Percentiles rank a stretch among this genome's conserved stretches.
Evolutionary conservation across 2,113 vertebrate genomes (phyloP).

Genomic region (Ptyas mucosa): DNA sequence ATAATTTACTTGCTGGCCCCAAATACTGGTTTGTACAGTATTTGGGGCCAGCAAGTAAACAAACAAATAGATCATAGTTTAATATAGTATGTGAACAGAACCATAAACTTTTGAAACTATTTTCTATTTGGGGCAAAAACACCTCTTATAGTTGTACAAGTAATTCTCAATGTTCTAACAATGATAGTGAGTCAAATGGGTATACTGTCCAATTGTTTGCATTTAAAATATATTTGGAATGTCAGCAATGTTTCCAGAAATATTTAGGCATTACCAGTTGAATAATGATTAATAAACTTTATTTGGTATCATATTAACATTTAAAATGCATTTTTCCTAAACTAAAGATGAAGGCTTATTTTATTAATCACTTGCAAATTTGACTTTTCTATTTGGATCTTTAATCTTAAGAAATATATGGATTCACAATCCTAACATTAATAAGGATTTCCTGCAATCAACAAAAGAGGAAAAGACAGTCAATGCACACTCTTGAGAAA

Average conservation of each 20-base stretch:
- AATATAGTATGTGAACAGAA: not conserved
- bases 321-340: not conserved
- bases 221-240: not conserved
- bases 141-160: not conserved
- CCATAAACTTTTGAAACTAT: not conserved
- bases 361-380: slow-evolving; percentile 23
- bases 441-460: slow-evolving; percentile 47
- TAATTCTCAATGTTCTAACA: not conserved
- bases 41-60: not conserved
- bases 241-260: not conserved
- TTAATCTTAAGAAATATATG: slow-evolving; percentile 33
- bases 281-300: not conserved
- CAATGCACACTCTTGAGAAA: slow-evolving; percentile 45
- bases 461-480: slow-evolving; percentile 59
- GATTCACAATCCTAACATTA: slow-evolving; percentile 50
- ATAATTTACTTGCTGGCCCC: not conserved
- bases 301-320: not conserved
- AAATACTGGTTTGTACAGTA: not conserved
- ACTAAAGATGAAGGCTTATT: slow-evolving; percentile 5
- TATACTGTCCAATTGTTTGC: not conserved
- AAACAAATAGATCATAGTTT: not conserved
- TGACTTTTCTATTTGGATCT: not conserved
- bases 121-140: not conserved
- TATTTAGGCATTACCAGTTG: not conserved
- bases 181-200: not conserved